phyloP scores from a whole-genome alignment of 1,140 invertebrate genomes.

The Trachymyrmex septentrionalis region DNA sequence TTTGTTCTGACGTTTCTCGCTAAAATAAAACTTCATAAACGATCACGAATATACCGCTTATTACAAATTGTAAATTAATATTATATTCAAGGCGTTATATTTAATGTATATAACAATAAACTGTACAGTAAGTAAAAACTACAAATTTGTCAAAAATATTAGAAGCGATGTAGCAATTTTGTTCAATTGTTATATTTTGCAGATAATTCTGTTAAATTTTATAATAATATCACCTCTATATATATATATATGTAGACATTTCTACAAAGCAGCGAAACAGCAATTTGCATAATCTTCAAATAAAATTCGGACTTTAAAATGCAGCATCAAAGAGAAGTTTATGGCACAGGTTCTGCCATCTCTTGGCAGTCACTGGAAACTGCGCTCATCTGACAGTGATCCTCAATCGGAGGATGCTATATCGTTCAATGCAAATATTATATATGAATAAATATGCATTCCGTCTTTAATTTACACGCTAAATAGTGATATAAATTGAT shows the following conservation, averaged over 20 bases:
- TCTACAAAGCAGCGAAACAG: slow-evolving; percentile 27
- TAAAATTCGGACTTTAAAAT: slow-evolving; percentile 58
- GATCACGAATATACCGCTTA: not conserved
- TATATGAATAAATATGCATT: not conserved
- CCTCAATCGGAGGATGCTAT: slow-evolving; percentile 66
- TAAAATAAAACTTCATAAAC: not conserved
- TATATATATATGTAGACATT: not conserved
- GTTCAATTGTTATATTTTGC: not conserved
- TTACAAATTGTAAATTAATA: not conserved
- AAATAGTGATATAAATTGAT: not conserved
- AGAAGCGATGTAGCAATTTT: not conserved
- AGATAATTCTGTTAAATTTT: slow-evolving; percentile 10
- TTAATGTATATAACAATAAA: not conserved
- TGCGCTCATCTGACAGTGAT: slow-evolving; percentile 56
- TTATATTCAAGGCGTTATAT: not conserved
- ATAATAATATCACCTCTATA: slow-evolving; percentile 1
- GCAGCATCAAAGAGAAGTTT: slow-evolving; percentile 7
- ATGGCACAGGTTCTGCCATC: slow-evolving; percentile 75
- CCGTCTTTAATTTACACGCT: too few species aligned
- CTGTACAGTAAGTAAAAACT: too few species aligned
- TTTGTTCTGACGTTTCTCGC: slow-evolving; percentile 31
- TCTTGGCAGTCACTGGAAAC: slow-evolving; percentile 71
- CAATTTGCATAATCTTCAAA: slow-evolving; percentile 61
- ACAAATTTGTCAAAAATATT: not conserved
- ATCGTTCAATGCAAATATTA: not conserved